Base-by-base conservation (phyloP, 2,888 invertebrate genomes). In the Dasypolia templi region DNA sequence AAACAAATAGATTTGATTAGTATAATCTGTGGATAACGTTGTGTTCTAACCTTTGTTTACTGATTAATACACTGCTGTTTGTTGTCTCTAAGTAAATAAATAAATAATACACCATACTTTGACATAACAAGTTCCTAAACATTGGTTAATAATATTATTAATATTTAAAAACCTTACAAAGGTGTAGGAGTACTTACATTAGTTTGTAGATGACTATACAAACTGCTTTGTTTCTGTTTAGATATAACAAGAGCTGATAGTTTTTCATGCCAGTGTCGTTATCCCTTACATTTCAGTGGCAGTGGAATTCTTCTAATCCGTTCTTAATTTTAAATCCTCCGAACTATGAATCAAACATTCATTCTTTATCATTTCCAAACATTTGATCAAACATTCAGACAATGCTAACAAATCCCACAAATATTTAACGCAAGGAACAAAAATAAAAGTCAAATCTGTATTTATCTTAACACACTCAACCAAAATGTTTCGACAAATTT, bases 401-500 rank as follows among this genome's bases (percentile, higher is more conserved):
- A 87, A 91, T 88, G 87, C 86, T 89, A 91, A 92, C 89, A 89
- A 91, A 93, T 92, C 90, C 92, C 85, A 88, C 91, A 93, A 94
- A 94, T 91, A 94, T 93, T 92, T 91, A 89, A 89, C 89, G 85
- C 83, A 83, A 89, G 83, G 84, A 89, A 90, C 90, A 91, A 91
- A 91, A 91, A 89, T 89, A 91, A 92, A 92, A 86, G 89, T 55
- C 69, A 2, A 11, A 70, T 19, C 73, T 81, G 88, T 91, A 91
- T 95, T 94, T 94, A 94, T 93, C 93, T 91, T 93, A 92, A 93
- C 94, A 94, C 94, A 93, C 91, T 92, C 91, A 77, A 91, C 92
- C 90, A 93, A 94, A 94, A 94, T 95, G 93, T 93, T 94, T 92
- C 92, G 92, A 95, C 95, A 96, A 96, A 95, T 94, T 93, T 95